A percentile compares a stretch with the other conserved stretches of the same genome.
These are phyloP conservation scores for Pristionchus japonicus DNA, from an alignment of 2,888 invertebrate genomes.

Conservation along the genomic window DNA sequence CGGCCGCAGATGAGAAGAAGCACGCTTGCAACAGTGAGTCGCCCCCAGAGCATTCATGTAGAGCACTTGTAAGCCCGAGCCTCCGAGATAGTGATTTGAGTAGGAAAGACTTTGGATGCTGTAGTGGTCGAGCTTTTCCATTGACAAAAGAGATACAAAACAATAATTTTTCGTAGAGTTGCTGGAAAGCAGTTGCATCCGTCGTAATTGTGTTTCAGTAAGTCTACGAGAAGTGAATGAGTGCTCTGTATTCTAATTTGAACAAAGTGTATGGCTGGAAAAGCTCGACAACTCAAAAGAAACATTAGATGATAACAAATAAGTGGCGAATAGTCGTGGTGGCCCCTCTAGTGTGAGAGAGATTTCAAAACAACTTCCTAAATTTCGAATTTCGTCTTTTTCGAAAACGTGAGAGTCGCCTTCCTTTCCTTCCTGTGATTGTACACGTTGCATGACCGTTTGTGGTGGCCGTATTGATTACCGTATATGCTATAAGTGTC, in stretches of 20 bases:
- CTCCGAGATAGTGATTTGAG: background rate
- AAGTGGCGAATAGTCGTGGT: slow-evolving; percentile 26
- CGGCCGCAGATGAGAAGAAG: slow-evolving; percentile 54
- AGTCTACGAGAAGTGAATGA: too few relatives aligned
- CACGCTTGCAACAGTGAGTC: slow-evolving; percentile 61
- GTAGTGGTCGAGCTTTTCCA: background rate
- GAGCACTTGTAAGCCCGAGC: background rate
- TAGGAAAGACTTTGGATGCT: background rate
- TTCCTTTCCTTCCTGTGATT: background rate
- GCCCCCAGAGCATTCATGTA: background rate
- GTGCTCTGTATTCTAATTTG: too few relatives aligned
- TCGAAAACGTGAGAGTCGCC: background rate
- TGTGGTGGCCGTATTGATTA: background rate
- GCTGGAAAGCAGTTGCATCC: background rate
- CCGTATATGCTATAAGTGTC: background rate
- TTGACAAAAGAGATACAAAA: background rate
- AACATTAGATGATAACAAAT: background rate
- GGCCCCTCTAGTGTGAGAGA: slow-evolving; percentile 23
- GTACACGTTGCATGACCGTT: background rate
- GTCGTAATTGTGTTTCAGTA: background rate
- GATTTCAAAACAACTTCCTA: background rate
- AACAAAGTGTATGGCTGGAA: background rate
- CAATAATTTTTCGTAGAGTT: background rate
- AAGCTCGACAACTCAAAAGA: background rate
- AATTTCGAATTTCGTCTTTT: background rate